phyloP scores from a whole-genome alignment of 1,140 invertebrate genomes.

The Drosophila elegans region DNA sequence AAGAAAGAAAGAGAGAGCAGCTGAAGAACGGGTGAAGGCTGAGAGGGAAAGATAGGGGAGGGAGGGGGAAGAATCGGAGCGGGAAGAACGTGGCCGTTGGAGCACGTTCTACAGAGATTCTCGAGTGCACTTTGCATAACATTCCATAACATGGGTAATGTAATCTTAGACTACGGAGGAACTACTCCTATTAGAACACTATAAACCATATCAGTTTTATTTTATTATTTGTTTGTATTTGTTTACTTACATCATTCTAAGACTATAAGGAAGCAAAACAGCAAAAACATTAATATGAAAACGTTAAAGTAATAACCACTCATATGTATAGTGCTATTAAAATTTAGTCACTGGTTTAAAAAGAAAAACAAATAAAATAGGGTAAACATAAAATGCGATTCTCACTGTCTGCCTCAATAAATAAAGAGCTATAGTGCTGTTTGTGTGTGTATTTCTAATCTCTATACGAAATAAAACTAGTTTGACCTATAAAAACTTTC shows the following conservation, averaged over 20 bases:
- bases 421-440: background rate
- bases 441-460: constrained; percentile 2
- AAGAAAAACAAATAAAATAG: background rate
- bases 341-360: too few species aligned
- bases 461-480: background rate
- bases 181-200: background rate
- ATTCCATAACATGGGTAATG: constrained; percentile 33
- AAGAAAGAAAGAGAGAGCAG: background rate
- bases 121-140: constrained; percentile 47
- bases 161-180: constrained; percentile 8
- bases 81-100: constrained; percentile 32
- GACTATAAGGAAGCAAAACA: background rate
- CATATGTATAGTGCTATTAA: too few species aligned
- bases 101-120: constrained; percentile 44
- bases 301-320: too few species aligned
- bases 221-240: too few species aligned
- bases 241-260: background rate
- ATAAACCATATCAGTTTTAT: background rate
- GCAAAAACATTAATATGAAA: background rate
- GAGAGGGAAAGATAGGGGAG: background rate
- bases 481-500: background rate
- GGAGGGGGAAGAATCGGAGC: background rate
- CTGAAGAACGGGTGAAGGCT: constrained; percentile 1
- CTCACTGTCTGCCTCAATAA: background rate
- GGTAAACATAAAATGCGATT: background rate